Conservation (phyloP, 1,140 invertebrate genomes). For the Triops cancriformis region DNA sequence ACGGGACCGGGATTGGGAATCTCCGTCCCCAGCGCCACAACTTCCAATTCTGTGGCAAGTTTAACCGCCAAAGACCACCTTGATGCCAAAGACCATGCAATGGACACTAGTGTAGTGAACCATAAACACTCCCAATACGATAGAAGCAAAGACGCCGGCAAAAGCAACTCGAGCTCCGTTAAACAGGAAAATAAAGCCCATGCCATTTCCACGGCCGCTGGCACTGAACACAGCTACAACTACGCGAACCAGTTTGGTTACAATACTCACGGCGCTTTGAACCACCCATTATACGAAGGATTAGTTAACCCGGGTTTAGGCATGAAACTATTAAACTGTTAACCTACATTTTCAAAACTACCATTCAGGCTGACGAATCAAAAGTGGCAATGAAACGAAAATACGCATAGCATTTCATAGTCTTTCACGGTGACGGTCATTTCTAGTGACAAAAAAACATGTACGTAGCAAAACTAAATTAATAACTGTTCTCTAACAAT, state of each 20-base stretch:
- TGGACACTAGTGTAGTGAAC: background rate
- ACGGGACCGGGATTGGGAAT: background rate
- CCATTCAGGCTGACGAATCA: background rate
- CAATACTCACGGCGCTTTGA: background rate
- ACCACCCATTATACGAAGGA: background rate
- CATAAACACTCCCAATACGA: background rate
- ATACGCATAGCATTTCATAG: background rate
- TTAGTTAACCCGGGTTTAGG: background rate
- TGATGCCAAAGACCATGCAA: background rate
- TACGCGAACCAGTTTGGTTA: background rate
- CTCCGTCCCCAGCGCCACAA: background rate
- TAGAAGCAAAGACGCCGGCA: background rate
- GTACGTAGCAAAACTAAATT: background rate
- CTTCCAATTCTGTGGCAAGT: background rate
- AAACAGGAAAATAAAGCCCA: background rate
- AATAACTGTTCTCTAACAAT: background rate
- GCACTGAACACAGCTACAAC: background rate
- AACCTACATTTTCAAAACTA: background rate
- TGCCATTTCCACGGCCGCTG: background rate
- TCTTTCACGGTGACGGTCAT: background rate
- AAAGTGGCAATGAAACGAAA: no score
- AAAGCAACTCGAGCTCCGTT: background rate
- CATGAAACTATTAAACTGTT: slow-evolving; percentile 2
- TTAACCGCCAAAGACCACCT: background rate
- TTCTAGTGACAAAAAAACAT: slow-evolving; percentile 3